Evolutionary conservation across 1,140 invertebrate species (phyloP), one percentile per base, ranked within the genome.

Genomic region (Delia radicum): DNA sequence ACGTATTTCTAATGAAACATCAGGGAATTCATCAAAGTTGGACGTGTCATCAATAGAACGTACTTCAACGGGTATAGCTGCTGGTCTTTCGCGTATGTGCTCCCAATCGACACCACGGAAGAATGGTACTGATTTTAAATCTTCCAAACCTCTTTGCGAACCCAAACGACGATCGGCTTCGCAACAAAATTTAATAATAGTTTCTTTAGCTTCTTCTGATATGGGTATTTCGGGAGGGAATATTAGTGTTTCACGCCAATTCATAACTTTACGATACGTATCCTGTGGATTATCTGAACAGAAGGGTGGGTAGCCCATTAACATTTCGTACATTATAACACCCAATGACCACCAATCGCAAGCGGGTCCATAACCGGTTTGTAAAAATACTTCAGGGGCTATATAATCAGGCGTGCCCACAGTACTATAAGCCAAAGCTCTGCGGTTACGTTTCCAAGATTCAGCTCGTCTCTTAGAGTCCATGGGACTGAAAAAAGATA

Each of bases 241-340:
- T 28, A 96, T 93, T 61, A 99, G 89, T 2, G 98, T 99, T 83
- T 99, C 97, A 77, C 96, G 90, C 98, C 98, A 99, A 85, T 98
- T 98, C 95, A 99, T 99, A 67, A 99, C 97, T 90, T 99, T 99
- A 73, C 95, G 91, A 88, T 99, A 99, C 18, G 98, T 99, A 88
- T 99, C 98, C 88, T 99, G 97, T 13, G 98, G 97, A 84, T 98
- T 99, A 87, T 99, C 98, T 37, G 97, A 98, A 87, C 98, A 99
- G 87, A 99, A 99, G 46, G 98, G 98, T 77, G 98, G 98, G 88
- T 99, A 99, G 61, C 98, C 98, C 88, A 99, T 99, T 74, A 99
- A 90, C 98, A 99, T 99, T 90, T 99, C 98, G 88, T 99, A 99
- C 98, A 99, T 99, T 79, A 99, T 99, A 63, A 99, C 98, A 62